A percentile compares a stretch with the other conserved stretches of the same genome.
Evolutionary conservation across 2,797 vertebrate species (phyloP).

Genomic region (Aeoliscus strigatus): DNA sequence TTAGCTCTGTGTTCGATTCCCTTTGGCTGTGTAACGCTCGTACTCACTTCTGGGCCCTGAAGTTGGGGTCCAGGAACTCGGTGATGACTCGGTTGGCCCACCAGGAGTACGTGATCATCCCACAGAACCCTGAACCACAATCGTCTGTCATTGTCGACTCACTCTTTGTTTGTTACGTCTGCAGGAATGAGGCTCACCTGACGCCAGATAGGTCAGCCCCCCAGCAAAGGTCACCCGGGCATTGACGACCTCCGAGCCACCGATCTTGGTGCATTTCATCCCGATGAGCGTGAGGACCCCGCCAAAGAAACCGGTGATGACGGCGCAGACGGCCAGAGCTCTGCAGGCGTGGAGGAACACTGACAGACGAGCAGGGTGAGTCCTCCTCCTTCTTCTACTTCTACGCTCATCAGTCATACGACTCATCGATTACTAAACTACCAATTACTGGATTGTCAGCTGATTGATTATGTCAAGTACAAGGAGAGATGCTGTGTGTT

Average conservation of each 20-base stretch:
- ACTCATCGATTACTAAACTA: too few species aligned
- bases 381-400: too few species aligned
- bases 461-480: too few species aligned
- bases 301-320: constrained; percentile 78
- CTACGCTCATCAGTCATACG: too few species aligned
- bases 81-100: constrained; percentile 68
- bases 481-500: too few species aligned
- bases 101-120: constrained; percentile 72
- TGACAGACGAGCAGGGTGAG: constrained; percentile 24
- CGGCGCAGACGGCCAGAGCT: constrained; percentile 70
- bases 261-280: constrained; percentile 85
- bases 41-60: constrained; percentile 71
- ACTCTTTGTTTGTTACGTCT: too few species aligned
- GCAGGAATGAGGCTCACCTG: constrained; percentile 58
- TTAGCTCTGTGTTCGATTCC: background rate
- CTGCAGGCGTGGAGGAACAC: constrained; percentile 74
- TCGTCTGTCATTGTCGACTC: too few species aligned
- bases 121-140: constrained; percentile 74
- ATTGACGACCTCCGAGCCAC: constrained; percentile 74
- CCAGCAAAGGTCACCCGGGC: constrained; percentile 74
- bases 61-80: constrained; percentile 71
- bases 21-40: background rate
- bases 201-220: constrained; percentile 68
- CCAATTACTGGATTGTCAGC: too few species aligned
- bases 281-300: constrained; percentile 75